Base-by-base conservation (phyloP, 2,797 vertebrate genomes). In the Salmo trutta region DNA sequence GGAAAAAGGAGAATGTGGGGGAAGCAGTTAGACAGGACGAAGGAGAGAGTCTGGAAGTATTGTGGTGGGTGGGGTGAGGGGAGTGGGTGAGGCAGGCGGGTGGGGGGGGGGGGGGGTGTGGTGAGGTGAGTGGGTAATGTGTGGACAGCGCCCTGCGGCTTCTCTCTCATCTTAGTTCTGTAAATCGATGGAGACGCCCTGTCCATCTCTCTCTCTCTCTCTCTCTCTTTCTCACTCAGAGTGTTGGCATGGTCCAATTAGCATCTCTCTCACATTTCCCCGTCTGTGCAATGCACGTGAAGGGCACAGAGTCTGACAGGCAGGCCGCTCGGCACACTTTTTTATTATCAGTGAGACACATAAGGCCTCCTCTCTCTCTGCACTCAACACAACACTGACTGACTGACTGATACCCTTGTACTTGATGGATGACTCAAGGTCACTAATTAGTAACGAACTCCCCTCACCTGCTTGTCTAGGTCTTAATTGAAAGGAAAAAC, bases 251-350 rank as follows among this genome's bases (percentile, higher is more conserved):
- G 81, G 81, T 75, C 87, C 87, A 87, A 90, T 90, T 89, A 89
- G 73, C 83, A 84, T 84, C 84, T 81, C 51, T 70, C 83, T 85
- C 77, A 75, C 83, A 85, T 82, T 77, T 71, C 47, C 77, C 67
- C 53, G 12, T 76, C 84, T 79, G 59, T 3, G 73, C 53, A 21
- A 66, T 21, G 84, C 82, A 76, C 54, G 80, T 78, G 82, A 78
- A 77, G 85, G 79, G 81, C 83, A 88, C 88, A 77, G 71, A 54
- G 77, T 82, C 81, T 87, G 88, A 88, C 90, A 90, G 87, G 78
- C 71, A 52, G 51, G 2, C 41, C 21, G 1, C 72, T 3, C 82
- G 62, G 85, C 78, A 82, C 87, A 81, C 84, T 79, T 87, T 87
- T 87, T 87, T 86, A 90, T 90, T 47, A 47, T 47, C 88, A 80